Evolutionary conservation across 1,140 invertebrate genomes (phyloP).

Genomic region (Drosophila guanche): DNA sequence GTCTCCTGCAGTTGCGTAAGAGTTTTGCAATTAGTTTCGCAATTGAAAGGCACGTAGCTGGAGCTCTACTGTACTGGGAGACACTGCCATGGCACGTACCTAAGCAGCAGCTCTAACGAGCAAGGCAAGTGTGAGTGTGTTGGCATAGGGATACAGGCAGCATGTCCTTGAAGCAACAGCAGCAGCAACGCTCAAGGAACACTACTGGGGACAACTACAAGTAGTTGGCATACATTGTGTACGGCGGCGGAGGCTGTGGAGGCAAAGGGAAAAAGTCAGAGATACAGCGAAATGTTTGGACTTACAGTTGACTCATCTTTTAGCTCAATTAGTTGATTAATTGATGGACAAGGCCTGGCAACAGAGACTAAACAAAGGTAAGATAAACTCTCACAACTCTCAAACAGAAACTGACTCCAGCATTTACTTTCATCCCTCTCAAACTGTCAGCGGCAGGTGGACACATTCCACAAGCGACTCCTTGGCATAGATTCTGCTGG

Average conservation of each 20-base stretch:
- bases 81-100: slow-evolving; percentile 25
- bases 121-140: slow-evolving; percentile 6
- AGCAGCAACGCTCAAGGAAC: no score
- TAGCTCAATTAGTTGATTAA: slow-evolving; percentile 26
- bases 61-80: slow-evolving; percentile 4
- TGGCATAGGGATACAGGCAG: neutral
- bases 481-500: no score
- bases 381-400: no score
- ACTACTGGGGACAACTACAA: no score
- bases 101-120: slow-evolving; percentile 21
- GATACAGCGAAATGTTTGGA: neutral
- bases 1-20: slow-evolving; percentile 41
- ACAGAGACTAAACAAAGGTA: no score
- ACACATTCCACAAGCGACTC: no score
- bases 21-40: slow-evolving; percentile 49
- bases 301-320: neutral
- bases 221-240: slow-evolving; percentile 9
- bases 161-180: slow-evolving; percentile 16
- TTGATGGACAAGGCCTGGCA: slow-evolving; percentile 5
- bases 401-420: no score
- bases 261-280: slow-evolving; percentile 2
- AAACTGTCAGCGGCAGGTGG: slow-evolving; percentile 1
- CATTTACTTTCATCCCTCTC: neutral
- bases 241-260: no score
- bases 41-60: slow-evolving; percentile 49